Percentiles rank a stretch among this genome's conserved stretches.
phyloP scores from a whole-genome alignment of 2,797 vertebrate species.

The Nothura maculosa region DNA sequence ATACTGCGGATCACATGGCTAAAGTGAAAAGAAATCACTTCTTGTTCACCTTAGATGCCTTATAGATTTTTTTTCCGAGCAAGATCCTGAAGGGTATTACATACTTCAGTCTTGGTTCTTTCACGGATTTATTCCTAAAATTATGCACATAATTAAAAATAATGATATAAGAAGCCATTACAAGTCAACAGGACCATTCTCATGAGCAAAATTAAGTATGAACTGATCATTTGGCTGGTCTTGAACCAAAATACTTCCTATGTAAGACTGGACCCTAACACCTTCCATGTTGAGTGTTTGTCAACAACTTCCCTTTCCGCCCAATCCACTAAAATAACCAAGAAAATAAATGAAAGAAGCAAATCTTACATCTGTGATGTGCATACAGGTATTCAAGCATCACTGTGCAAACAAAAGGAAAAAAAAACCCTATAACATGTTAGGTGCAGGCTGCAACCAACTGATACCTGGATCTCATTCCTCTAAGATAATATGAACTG shows the following conservation, averaged over 20 bases:
- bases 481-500: neutral
- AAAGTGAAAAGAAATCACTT: neutral
- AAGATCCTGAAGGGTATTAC: neutral
- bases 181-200: neutral
- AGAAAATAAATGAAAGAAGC: neutral
- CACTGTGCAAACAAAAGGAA: neutral
- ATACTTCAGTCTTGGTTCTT: neutral
- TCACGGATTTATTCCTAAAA: neutral
- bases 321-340: neutral
- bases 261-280: neutral
- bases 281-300: neutral
- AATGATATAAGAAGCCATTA: neutral
- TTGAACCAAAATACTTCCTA: neutral
- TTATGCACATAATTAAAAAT: neutral
- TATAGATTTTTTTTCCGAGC: neutral
- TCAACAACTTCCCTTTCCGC: neutral
- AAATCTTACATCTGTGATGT: neutral
- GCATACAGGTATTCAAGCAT: neutral
- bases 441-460: neutral
- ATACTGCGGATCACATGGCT: accelerated
- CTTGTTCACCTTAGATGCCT: neutral
- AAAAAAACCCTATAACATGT: neutral
- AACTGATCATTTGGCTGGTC: neutral
- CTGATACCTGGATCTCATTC: neutral
- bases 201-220: neutral